These are phyloP conservation scores for Hymenopus coronatus DNA, from an alignment of 2,888 invertebrate genomes.

Conservation along the genomic window DNA sequence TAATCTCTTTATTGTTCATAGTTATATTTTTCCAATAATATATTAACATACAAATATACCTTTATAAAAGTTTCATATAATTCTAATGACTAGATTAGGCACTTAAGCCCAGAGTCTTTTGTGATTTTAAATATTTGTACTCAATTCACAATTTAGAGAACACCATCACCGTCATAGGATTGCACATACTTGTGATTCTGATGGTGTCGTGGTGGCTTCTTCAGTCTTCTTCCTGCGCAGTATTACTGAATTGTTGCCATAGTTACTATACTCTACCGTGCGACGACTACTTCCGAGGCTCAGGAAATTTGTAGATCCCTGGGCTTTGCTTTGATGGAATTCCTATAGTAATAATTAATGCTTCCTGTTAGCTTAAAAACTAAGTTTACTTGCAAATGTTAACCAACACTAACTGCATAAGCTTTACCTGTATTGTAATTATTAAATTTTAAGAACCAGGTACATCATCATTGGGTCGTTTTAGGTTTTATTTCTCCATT, in stretches of 20 bases:
- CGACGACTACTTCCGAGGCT: conserved; percentile 45
- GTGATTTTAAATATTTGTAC: neutral
- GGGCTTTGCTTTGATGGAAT: conserved; percentile 38
- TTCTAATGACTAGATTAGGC: neutral
- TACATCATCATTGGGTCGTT: no score
- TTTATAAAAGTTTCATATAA: neutral
- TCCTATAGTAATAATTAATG: conserved; percentile 39
- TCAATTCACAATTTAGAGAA: neutral
- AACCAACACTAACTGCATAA: no score
- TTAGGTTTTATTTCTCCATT: no score
- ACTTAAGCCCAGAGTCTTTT: neutral
- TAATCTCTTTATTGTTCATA: neutral
- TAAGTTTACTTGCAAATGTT: no score
- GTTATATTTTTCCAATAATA: neutral
- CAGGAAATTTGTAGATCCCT: conserved; percentile 39
- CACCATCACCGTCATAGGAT: conserved; percentile 22
- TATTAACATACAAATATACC: neutral
- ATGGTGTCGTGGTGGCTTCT: neutral
- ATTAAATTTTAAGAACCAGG: no score
- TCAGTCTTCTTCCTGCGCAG: conserved; percentile 19
- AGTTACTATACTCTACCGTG: conserved; percentile 44
- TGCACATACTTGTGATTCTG: conserved; percentile 28
- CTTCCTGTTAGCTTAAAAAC: neutral
- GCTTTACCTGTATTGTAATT: no score
- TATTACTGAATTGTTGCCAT: conserved; percentile 45